A percentile compares a stretch with the other conserved stretches of the same genome.
phyloP scores from a whole-genome alignment of 2,797 vertebrate species.

The Mico argentatus region DNA sequence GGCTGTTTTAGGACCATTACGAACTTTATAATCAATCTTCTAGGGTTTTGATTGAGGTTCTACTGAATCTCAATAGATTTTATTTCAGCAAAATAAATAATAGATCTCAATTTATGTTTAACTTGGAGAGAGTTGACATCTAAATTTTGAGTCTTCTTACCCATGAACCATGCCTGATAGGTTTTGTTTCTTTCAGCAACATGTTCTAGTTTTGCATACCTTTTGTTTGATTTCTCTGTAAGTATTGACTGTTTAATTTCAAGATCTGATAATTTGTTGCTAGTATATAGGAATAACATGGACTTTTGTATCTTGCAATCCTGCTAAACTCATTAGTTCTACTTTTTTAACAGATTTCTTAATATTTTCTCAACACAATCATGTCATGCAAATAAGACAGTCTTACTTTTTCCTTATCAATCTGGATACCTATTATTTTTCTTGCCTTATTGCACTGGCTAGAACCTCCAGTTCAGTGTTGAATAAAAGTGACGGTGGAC shows the following conservation, averaged over 20 bases:
- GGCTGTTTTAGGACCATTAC: background rate
- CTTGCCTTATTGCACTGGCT: background rate
- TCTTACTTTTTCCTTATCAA: background rate
- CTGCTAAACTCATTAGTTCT: background rate
- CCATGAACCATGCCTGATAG: background rate
- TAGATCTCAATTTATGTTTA: background rate
- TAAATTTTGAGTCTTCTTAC: background rate
- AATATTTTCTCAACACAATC: background rate
- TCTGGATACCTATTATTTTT: background rate
- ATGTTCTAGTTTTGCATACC: background rate
- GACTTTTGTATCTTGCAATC: background rate
- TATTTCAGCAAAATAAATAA: background rate
- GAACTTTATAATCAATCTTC: background rate
- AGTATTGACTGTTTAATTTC: background rate
- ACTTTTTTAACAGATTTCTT: background rate
- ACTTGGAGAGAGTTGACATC: background rate
- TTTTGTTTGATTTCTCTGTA: background rate
- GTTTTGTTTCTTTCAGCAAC: background rate
- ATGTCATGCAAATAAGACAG: background rate
- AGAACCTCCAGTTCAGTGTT: background rate
- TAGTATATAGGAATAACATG: background rate
- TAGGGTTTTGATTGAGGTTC: slow-evolving; percentile 14
- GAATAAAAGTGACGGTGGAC: background rate
- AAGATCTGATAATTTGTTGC: background rate
- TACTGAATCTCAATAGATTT: background rate